Evolutionary conservation across 1,140 invertebrate species (phyloP).

Genomic region (Homalodisca vitripennis): DNA sequence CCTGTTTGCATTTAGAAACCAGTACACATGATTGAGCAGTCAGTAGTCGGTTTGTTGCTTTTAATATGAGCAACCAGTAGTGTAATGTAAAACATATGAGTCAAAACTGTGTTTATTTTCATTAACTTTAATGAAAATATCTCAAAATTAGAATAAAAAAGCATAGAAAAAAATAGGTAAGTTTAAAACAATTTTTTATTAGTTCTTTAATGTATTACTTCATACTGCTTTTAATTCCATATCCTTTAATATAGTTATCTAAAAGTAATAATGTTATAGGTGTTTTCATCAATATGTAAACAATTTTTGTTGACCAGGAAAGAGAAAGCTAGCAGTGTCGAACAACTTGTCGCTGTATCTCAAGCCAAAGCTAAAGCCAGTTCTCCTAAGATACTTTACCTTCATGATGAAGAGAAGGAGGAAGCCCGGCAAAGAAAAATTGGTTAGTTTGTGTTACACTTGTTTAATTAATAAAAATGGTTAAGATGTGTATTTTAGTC

Average conservation of each 20-base stretch:
- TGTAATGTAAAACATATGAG: too few relatives aligned
- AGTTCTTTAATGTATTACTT: not conserved
- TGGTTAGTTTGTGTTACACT: not conserved
- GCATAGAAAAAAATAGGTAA: not conserved
- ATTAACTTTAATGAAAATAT: not conserved
- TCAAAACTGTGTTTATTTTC: too few relatives aligned
- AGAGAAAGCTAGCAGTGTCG: slow-evolving; percentile 30
- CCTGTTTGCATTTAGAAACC: too few relatives aligned
- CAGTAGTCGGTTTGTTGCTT: too few relatives aligned
- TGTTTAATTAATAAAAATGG: not conserved
- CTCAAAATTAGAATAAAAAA: not conserved
- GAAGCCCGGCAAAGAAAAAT: not conserved
- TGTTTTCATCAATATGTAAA: not conserved
- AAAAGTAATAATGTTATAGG: too few relatives aligned
- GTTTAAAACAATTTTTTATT: not conserved
- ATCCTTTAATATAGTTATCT: too few relatives aligned
- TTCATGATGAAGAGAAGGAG: slow-evolving; percentile 11
- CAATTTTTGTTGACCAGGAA: slow-evolving; percentile 12
- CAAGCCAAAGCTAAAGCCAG: slow-evolving; percentile 13
- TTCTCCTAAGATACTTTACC: not conserved
- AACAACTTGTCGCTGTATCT: slow-evolving; percentile 1
- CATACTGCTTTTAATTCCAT: not conserved
- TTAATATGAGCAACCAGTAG: too few relatives aligned
- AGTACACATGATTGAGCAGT: too few relatives aligned
- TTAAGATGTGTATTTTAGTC: not conserved